These are phyloP conservation scores for Cebus imitator DNA, from an alignment of 2,113 vertebrate genomes.

Conservation along the genomic window DNA sequence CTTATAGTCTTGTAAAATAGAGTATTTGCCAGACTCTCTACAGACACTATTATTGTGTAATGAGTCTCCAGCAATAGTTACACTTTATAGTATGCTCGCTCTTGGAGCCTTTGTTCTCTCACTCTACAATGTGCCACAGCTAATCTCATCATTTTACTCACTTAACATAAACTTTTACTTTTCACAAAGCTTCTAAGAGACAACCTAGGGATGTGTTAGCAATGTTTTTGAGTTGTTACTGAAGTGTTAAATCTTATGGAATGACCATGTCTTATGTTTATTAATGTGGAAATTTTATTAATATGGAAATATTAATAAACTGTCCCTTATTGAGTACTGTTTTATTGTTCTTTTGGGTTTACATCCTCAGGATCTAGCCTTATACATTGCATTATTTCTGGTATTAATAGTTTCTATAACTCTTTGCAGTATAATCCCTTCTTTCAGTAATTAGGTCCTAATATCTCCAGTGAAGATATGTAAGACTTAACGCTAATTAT, in stretches of 20 bases:
- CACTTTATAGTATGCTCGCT: too few species aligned
- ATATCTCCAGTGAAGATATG: not conserved
- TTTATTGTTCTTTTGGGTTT: not conserved
- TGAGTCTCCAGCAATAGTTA: not conserved
- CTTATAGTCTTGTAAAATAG: not conserved
- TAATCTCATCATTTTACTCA: not conserved
- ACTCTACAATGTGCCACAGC: not conserved
- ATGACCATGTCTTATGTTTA: not conserved
- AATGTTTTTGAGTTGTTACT: not conserved
- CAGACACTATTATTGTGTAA: too few species aligned
- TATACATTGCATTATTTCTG: rapidly evolving
- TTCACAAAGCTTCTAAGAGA: not conserved
- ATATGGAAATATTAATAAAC: not conserved
- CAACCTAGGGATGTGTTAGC: too few species aligned
- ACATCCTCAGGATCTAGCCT: not conserved
- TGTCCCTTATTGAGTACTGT: not conserved
- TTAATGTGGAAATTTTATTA: too few species aligned
- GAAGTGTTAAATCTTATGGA: not conserved
- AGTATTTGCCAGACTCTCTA: not conserved
- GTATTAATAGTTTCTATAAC: not conserved
- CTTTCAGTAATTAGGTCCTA: not conserved
- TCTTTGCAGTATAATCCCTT: not conserved
- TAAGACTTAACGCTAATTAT: not conserved
- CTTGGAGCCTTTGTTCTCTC: not conserved
- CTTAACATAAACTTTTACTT: not conserved